These are phyloP conservation scores for Cephus spinipes DNA, from an alignment of 2,888 invertebrate species.

Conservation along the genomic window DNA sequence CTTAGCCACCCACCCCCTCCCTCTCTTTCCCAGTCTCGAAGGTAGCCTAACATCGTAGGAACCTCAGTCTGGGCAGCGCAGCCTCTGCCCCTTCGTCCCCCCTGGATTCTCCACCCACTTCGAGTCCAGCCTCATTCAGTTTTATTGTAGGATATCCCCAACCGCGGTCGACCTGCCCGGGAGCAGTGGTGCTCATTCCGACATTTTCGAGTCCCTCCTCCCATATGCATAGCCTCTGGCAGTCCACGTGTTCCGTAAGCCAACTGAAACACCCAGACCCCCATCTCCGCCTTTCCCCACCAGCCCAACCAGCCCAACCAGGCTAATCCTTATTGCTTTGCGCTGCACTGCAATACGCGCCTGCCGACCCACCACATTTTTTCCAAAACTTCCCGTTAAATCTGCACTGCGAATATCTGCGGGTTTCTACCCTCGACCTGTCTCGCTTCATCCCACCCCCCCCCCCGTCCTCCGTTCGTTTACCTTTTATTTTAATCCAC, in stretches of 20 bases:
- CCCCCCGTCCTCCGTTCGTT: not conserved
- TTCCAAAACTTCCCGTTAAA: not conserved
- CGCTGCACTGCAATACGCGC: not conserved
- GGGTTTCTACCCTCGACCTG: not conserved
- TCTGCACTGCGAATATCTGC: not conserved
- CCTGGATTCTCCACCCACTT: constrained; percentile 7
- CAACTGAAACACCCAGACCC: not conserved
- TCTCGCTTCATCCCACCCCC: not conserved
- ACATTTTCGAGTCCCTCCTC: constrained; percentile 5
- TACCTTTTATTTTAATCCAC: not conserved
- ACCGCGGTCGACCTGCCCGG: constrained; percentile 32
- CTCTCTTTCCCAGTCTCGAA: not conserved
- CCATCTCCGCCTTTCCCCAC: not conserved
- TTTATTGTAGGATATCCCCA: constrained; percentile 52
- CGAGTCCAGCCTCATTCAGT: constrained; percentile 40
- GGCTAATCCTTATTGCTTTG: not conserved
- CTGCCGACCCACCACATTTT: not conserved
- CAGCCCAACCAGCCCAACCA: not conserved
- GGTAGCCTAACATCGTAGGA: not conserved
- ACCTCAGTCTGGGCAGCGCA: not conserved
- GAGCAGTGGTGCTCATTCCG: constrained; percentile 37
- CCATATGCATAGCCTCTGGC: not conserved
- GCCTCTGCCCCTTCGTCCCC: constrained; percentile 20
- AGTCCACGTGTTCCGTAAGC: not conserved
- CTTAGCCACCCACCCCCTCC: constrained; percentile 21